These are phyloP conservation scores for Dione vanillae DNA, from an alignment of 2,888 invertebrate species.

Conservation along the genomic window DNA sequence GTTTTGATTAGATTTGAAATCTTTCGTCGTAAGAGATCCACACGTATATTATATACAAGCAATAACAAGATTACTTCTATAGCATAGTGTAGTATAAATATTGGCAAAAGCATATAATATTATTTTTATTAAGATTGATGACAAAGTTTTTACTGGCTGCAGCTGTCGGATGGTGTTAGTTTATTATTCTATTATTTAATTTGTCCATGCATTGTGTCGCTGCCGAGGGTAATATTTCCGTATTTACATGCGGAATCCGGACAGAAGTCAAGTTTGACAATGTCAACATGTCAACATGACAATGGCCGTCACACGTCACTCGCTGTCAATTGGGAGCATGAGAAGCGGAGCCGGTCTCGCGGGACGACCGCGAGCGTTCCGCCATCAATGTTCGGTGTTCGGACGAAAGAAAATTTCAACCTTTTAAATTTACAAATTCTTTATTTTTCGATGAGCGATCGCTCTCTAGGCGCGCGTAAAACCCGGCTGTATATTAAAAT, in stretches of 20 bases:
- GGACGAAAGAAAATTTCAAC: constrained; percentile 58
- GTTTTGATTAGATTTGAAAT: no score
- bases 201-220: constrained; percentile 76
- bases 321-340: constrained; percentile 78
- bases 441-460: constrained; percentile 68
- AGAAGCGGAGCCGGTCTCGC: constrained; percentile 69
- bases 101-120: constrained; percentile 6
- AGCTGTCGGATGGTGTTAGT: constrained; percentile 67
- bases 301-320: constrained; percentile 79
- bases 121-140: constrained; percentile 17
- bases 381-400: constrained; percentile 55
- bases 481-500: constrained; percentile 47
- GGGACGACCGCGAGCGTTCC: constrained; percentile 56
- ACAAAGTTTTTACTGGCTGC: constrained; percentile 48
- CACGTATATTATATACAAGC: background rate
- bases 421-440: constrained; percentile 62
- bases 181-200: constrained; percentile 82
- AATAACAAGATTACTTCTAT: background rate
- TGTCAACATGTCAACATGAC: constrained; percentile 82
- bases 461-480: constrained; percentile 61
- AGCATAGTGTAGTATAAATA: background rate
- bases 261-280: constrained; percentile 82
- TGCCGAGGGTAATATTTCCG: constrained; percentile 75
- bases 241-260: constrained; percentile 80
- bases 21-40: background rate